Base-by-base conservation (phyloP, 2,888 invertebrate species). In the Troides oblongomaculatus region DNA sequence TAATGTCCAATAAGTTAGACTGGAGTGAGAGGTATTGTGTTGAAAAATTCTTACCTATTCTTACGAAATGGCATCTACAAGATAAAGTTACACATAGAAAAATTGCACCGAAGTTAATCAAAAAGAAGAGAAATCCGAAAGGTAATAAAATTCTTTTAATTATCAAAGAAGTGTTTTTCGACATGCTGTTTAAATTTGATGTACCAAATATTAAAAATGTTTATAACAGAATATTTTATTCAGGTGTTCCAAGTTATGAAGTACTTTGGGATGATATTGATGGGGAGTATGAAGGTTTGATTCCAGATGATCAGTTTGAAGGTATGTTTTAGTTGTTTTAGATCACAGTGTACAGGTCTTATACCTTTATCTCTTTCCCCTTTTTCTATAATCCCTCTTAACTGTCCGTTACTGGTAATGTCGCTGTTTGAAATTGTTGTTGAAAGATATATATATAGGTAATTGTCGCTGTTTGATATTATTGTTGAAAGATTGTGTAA, bases 1-100 rank as follows among this genome's bases (percentile, higher is more conserved):
- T 96, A 74, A 94, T 96, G 86, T 91, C 92, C 0, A 90, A 89
- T 70, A 94, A 95, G 77, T 83, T 97, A 66, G 94, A 94, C 74
- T 97, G 97, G 97, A 93, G 95, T 3, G 94, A 95, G 79, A 92
- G 95, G 46, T 97, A 97, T 81, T 94, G 95, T 57, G 95, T 97
- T 73, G 95, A 95, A 78, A 97, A 97, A 83, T 95, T 96, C 75
- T 89, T 97, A 70, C 96, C 97, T 0, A 81, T 97, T 60, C 82
- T 96, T 30, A 96, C 96, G 0, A 94, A 97, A 75, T 97, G 96
- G 96, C 96, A 96, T 79, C 85, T 96, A 39, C 83, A 93, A 72
- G 90, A 87, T n/a, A 71, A 79, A 21, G 84, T 91, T 1, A 77
- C 83, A 6, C 77, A 77, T 69, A 84, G 82, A 72, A 87, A 89